Base-by-base conservation (phyloP, 1,140 invertebrate species). In the Centruroides sculpturatus region DNA sequence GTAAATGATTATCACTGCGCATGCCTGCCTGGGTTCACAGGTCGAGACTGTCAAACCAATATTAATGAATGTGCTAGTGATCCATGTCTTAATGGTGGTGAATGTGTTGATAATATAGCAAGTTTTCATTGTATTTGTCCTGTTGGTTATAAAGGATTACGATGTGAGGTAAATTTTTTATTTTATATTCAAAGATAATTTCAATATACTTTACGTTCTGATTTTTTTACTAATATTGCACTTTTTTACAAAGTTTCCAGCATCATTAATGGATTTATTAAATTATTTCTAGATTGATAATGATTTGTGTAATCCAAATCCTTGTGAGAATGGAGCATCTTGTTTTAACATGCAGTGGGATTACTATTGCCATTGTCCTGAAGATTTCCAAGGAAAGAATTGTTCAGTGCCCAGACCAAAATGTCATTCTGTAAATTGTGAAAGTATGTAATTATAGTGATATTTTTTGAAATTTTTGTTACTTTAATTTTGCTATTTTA, bases 71-170 rank as follows among this genome's bases (percentile, higher is more conserved):
- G 92, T 75, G 85, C 86, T 65, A 89, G 85, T 50, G 85, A 87
- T 73, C 92, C 92, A 0, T 97, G 93, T 70, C 84, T 92, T 68
- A 89, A 86, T 67, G 88, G 87, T 50, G 91, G 83, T 67, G 68
- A 71, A 47, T 95, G 91, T 71, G 86, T 90, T 66, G 89, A 92
- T 68, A 75, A 87, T 1, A 83, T 90, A 63, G 94, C 90, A 1
- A 91, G 90, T 5, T 76, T 96, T 2, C 95, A 96, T 69, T 97
- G 93, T 69, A 86, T 90, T 36, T 97, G 93, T 70, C 84, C 87
- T 0, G 76, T 88, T 5, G 87, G 87, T 62, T 89, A 83, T 73
- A 83, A 83, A 47, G 89, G 89, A 47, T 75, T 78, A 54, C 79
- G 85, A 54, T 92, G 89, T 71, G 84, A 89, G 77, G 85, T 86